A percentile compares a stretch with the other conserved stretches of the same genome.
These are phyloP conservation scores for Diadema setosum DNA, from an alignment of 35 echinoderm and acorn worm genomes.

Conservation along the genomic window DNA sequence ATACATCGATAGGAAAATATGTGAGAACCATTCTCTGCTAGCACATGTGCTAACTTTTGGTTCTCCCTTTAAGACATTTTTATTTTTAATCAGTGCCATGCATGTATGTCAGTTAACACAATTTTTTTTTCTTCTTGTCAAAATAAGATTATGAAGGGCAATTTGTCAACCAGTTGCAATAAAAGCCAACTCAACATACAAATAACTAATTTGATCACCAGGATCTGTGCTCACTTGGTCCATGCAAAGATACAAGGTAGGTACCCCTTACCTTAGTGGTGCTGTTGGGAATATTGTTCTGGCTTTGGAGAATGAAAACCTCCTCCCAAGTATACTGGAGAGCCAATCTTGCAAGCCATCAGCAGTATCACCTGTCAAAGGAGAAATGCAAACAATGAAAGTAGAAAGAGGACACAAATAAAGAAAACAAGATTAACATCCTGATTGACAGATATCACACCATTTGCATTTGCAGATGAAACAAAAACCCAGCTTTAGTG, in stretches of 20 bases:
- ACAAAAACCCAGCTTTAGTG: no score
- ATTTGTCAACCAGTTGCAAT: no score
- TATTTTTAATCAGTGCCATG: background rate
- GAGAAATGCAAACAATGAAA: background rate
- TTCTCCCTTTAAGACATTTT: background rate
- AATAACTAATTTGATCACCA: background rate
- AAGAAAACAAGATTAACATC: background rate
- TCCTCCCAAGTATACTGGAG: conserved; percentile 3
- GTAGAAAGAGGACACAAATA: background rate
- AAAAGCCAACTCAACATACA: no score
- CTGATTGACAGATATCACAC: no score
- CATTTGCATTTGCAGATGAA: no score
- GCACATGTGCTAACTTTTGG: background rate
- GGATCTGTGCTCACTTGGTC: background rate
- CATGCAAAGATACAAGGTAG: background rate
- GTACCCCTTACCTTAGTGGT: conserved; percentile 35
- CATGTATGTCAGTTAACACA: background rate
- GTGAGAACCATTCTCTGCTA: no score
- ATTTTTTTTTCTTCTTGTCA: background rate
- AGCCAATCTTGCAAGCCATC: conserved; percentile 54
- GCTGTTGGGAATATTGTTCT: conserved; percentile 62
- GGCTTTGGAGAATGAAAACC: conserved; percentile 23
- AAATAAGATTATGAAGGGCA: background rate
- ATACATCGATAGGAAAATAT: no score
- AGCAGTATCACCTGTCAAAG: conserved; percentile 49